phyloP scores from a whole-genome alignment of 1,140 invertebrate genomes.

The Heliconius hewitsoni region DNA sequence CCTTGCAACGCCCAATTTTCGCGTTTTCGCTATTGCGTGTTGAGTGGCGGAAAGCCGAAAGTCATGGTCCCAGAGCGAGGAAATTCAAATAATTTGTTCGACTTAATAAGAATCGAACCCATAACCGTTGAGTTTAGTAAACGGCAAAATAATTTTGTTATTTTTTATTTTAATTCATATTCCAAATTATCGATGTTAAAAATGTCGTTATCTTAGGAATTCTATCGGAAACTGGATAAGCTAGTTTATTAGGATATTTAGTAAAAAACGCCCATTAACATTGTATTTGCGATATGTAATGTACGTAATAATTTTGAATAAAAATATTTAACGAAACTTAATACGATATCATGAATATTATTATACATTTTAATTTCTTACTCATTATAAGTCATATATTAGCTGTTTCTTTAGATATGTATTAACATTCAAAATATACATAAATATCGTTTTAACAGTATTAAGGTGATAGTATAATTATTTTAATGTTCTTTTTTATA shows the following conservation, averaged over 20 bases:
- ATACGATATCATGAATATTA: background rate
- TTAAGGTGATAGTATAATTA: background rate
- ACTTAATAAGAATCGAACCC: too few relatives aligned
- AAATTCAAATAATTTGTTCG: too few relatives aligned
- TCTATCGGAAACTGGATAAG: background rate
- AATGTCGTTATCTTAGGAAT: background rate
- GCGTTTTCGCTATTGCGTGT: too few relatives aligned
- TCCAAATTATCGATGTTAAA: background rate
- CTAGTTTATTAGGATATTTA: background rate
- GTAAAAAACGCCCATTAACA: background rate
- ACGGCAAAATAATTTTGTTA: too few relatives aligned
- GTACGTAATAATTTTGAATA: background rate
- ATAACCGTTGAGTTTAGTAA: fast-evolving
- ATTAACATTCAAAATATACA: background rate
- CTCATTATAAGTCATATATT: background rate
- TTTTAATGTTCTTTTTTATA: constrained; percentile 2
- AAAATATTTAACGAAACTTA: background rate
- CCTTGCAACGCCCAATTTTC: too few relatives aligned
- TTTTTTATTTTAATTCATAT: background rate
- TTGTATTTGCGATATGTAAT: background rate
- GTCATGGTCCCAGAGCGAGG: too few relatives aligned
- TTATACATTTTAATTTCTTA: background rate
- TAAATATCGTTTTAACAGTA: background rate
- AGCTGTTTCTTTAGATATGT: background rate
- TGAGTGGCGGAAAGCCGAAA: too few relatives aligned